Conservation (phyloP, 2,113 vertebrate genomes). For the Dromaius novaehollandiae region DNA sequence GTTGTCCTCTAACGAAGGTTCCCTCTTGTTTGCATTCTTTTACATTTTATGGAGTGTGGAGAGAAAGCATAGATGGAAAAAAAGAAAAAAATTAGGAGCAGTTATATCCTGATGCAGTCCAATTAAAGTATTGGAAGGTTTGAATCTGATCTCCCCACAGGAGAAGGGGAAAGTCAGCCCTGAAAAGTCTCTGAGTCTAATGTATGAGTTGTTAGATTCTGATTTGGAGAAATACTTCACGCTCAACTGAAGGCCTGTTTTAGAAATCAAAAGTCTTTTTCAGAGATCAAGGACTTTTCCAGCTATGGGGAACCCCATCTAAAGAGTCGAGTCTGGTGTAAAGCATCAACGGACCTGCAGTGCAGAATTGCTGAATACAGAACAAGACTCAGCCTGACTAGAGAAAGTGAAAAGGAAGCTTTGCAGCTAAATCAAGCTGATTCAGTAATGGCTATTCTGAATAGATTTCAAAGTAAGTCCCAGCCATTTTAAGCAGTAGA, state of each 20-base stretch:
- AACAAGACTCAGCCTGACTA: not conserved
- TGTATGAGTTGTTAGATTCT: not conserved
- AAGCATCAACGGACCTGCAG: not conserved
- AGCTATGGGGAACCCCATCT: not conserved
- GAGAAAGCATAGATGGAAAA: not conserved
- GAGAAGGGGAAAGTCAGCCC: not conserved
- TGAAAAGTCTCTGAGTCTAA: not conserved
- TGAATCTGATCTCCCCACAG: not conserved
- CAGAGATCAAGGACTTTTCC: not conserved
- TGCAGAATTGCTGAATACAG: not conserved
- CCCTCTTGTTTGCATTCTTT: not conserved
- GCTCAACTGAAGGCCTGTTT: not conserved
- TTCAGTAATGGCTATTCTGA: not conserved
- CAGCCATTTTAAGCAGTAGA: not conserved
- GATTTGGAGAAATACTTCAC: not conserved
- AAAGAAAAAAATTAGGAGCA: not conserved
- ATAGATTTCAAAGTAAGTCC: not conserved
- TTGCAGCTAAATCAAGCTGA: not conserved
- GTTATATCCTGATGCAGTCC: rapidly evolving
- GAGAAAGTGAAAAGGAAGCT: not conserved
- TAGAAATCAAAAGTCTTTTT: not conserved
- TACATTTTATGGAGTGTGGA: not conserved
- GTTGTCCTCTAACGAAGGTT: not conserved
- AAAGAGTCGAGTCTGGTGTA: not conserved
- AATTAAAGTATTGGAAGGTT: not conserved